Evolutionary conservation across 1,140 invertebrate species (phyloP).

Genomic region (Homarus americanus): DNA sequence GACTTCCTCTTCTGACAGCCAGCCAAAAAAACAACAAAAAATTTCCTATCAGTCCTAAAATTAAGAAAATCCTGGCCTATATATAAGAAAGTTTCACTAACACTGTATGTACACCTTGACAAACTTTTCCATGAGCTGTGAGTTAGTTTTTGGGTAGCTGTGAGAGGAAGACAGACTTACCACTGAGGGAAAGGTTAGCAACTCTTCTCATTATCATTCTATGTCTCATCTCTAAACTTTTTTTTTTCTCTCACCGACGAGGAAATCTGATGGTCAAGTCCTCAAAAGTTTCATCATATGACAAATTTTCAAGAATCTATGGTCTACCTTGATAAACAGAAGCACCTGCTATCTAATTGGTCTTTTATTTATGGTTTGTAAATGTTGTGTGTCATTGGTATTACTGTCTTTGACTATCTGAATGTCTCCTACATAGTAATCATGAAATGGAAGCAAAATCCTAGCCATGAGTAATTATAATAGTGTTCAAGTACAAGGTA

Average conservation of each 20-base stretch:
- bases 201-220: background rate
- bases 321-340: background rate
- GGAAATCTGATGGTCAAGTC: background rate
- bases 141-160: no score
- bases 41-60: no score
- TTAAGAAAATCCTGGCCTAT: no score
- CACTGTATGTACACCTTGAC: no score
- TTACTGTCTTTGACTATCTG: background rate
- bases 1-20: no score
- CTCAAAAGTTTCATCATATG: background rate
- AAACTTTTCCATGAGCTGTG: no score
- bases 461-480: background rate
- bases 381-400: constrained; percentile 1
- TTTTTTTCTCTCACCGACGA: background rate
- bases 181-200: background rate
- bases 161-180: no score
- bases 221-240: background rate
- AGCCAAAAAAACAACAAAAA: background rate
- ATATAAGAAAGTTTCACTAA: constrained; percentile 2
- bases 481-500: constrained; percentile 1
- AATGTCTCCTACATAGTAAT: constrained; percentile 6
- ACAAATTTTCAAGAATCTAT: background rate
- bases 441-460: background rate
- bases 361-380: background rate
- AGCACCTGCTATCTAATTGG: background rate